Base-by-base conservation (phyloP, 1,140 invertebrate species). In the Euwallacea fornicatus region DNA sequence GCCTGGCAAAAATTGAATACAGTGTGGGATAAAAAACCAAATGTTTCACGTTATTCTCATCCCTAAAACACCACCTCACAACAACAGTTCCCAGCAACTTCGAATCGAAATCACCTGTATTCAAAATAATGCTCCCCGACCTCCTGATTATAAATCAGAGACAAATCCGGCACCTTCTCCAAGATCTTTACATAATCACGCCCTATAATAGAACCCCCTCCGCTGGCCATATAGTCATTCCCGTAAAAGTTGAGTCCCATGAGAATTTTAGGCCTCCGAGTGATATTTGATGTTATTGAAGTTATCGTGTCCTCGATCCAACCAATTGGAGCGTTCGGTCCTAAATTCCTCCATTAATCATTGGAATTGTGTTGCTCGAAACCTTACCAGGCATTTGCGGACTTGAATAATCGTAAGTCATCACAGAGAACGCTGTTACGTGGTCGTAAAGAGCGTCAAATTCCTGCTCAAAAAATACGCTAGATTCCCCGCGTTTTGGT, bases 191-290 rank as follows among this genome's bases (percentile, higher is more conserved):
- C 84, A 82, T 91, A 97, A 76, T 94, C 88, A 42, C 86, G 84
- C 8, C 89, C 92, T 15, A 96, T 80, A 75, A 97, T 90, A 2
- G 94, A 88, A 42, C 90, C 90, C 7, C 90, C 90, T 15, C 90
- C 91, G 74, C 89, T 88, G 0, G 88, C 85, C 0, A 89, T 91
- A 78, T 93, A 97, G 76, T 93, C 91, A 80, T 95, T 91, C 7
- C 96, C 96, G 85, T 98, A 98, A 82, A 97, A 96, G 83, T 98
- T 98, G 2, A 98, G 78, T 7, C 96, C 96, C 67, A 97, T 79
- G 42, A 97, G 83, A 62, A 98, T 92, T 84, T 97, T 94, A 7
- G 83, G 77, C 62, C 93, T 83, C 74, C 88, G 88, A 15, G 83
- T 82, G 54, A 88, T 85, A 68, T 86, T 82, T 7, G 90, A 88